Evolutionary conservation across 2,113 vertebrate genomes (phyloP).

Genomic region (Apteryx owenii): DNA sequence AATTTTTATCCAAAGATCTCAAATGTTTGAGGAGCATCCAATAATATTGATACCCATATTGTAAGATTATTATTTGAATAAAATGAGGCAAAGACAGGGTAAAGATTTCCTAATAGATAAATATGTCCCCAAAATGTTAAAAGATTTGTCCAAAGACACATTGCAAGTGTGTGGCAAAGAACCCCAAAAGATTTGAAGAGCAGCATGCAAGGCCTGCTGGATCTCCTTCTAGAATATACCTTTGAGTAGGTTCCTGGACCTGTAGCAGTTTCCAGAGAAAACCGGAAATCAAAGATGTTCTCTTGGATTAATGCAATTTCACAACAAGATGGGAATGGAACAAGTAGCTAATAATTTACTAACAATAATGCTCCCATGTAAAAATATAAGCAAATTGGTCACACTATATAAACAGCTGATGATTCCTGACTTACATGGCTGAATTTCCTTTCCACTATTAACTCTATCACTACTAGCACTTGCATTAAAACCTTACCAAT

Average conservation of each 20-base stretch:
- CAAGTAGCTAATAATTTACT: neutral
- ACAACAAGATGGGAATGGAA: neutral
- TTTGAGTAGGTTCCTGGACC: neutral
- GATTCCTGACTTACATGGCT: neutral
- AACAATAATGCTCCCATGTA: neutral
- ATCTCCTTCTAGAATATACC: neutral
- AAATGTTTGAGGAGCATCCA: accelerated
- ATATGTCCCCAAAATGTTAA: neutral
- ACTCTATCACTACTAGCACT: neutral
- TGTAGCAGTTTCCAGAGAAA: neutral
- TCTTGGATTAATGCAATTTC: neutral
- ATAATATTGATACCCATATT: neutral
- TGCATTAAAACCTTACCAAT: neutral
- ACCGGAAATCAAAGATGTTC: neutral
- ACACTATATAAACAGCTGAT: neutral
- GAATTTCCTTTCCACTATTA: neutral
- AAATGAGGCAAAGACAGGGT: neutral
- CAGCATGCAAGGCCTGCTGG: neutral
- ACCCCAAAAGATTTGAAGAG: neutral
- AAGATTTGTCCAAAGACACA: neutral
- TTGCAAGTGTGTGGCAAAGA: neutral
- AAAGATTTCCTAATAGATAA: neutral
- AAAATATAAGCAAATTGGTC: neutral
- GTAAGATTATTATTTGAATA: neutral
- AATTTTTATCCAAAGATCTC: neutral